phyloP scores from a whole-genome alignment of 2,888 invertebrate genomes.

The Torymus aiolomorphi region DNA sequence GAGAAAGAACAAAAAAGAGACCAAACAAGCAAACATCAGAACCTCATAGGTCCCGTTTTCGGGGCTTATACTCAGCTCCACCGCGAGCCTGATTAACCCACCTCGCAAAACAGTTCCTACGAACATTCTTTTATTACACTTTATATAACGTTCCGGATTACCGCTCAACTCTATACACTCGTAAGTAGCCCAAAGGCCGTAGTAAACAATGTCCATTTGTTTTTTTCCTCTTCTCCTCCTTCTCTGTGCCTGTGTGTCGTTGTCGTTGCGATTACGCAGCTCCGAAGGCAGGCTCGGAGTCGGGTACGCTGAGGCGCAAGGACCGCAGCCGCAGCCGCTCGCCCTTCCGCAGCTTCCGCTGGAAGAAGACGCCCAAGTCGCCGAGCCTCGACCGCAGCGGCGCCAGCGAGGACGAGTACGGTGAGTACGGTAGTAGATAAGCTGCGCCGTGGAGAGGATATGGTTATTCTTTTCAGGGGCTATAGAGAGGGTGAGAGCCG shows the following conservation, averaged over 20 bases:
- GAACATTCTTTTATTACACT: too few relatives aligned
- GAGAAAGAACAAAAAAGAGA: conserved; percentile 31
- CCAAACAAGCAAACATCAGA: not conserved
- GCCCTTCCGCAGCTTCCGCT: conserved; percentile 94
- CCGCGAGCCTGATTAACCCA: too few relatives aligned
- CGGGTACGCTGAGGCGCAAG: conserved; percentile 78
- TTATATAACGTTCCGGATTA: too few relatives aligned
- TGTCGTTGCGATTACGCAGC: conserved; percentile 62
- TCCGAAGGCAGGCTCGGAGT: conserved; percentile 72
- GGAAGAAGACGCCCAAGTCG: conserved; percentile 85
- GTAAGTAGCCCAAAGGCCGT: too few relatives aligned
- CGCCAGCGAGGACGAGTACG: conserved; percentile 89
- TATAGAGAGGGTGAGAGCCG: too few relatives aligned
- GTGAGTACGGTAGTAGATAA: conserved; percentile 69
- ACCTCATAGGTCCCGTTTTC: not conserved
- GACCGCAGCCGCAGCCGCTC: conserved; percentile 94
- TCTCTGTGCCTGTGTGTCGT: conserved; percentile 45
- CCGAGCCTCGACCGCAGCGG: conserved; percentile 82
- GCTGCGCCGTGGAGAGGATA: too few relatives aligned
- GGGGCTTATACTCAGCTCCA: not conserved
- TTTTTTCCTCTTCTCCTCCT: conserved; percentile 24
- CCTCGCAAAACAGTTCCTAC: too few relatives aligned
- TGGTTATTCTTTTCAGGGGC: too few relatives aligned
- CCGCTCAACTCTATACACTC: too few relatives aligned
- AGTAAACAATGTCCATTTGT: too few relatives aligned